Base-by-base conservation (phyloP, 2,888 invertebrate genomes). In the Sipha maydis region DNA sequence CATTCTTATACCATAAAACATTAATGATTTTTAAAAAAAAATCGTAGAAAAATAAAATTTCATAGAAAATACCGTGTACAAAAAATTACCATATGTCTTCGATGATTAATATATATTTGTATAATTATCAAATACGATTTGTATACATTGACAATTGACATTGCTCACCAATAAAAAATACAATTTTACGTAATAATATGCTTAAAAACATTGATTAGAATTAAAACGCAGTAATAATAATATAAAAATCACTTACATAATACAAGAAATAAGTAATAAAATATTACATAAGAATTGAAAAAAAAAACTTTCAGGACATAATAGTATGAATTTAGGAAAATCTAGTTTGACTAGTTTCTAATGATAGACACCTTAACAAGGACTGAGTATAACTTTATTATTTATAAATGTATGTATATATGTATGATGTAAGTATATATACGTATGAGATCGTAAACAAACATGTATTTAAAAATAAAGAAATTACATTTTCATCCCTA, bases 401-500 rank as follows among this genome's bases (percentile, higher is more conserved):
- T 34, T 34, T 34, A 34, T 34, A 34, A 34, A 34, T 34, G 34
- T 3, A 34, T 34, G 4, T 34, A 34, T 34, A 4, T 34, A 34
- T 34, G 4, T 34, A n/a, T n/a, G n/a, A n/a, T n/a, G n/a, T n/a
- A n/a, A n/a, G 34, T 41, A 41, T 9, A 41, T 41, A 41, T 9
- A 41, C 8, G 9, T 34, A 34, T 3, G 34, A 34, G 34, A 4
- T 34, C 34, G 34, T 48, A 38, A 7, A 28, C 38, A 67, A 67
- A 38, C 11, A 17, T 14, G 7, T 17, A 31, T 38, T 48, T 48
- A 48, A 31, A 71, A 83, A 71, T 83, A 28, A 83, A 67, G 82
- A 48, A 48, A 83, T 83, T 71, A 83, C 69, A 83, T 83, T 5
- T 71, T 25, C 69, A 83, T 71, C 69, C 69, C 69, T 71, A 19